Base-by-base conservation (phyloP, 2,113 vertebrate species). In the Camelus bactrianus region DNA sequence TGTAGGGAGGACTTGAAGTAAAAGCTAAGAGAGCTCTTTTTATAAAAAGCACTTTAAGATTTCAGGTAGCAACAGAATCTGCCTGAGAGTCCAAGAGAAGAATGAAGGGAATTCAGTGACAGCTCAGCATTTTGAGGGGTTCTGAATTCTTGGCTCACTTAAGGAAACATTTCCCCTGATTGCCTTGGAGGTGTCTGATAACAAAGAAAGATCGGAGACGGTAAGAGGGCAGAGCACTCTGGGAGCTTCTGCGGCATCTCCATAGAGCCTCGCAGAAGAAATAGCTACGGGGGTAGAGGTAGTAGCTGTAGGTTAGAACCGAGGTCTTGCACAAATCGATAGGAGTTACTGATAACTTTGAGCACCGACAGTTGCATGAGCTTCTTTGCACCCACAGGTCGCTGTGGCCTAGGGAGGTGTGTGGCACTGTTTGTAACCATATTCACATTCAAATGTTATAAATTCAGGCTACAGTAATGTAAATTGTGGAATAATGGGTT, bases 381-480 rank as follows among this genome's bases (percentile, higher is more conserved):
- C 10, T n/a, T n/a, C 10, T 88, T 92, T 69, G 16, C 42, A 52
- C 14, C 5, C 12, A 20, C 48, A 50, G 50, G 38, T 92, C 16
- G 6, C 8, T 38, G 7, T 76, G 46, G 50, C 2, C 24, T 72
- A 75, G 72, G 22, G 42, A 75, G 91, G 17, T 58, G 10, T 82
- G 15, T 65, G 82, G 26, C 0, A 54, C 12, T 79, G 70, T 60
- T 10, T 62, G 82, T 73, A 22, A 20, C 20, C 6, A 15, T 56
- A 94, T 65, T 82, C 17, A 87, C 65, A 60, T 79, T 65, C 14
- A 94, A 94, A 86, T 35, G 38, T n/a, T 35, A 62, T 65, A 69
- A 88, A 38, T 80, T 76, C 5, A 85, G 10, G 42, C n/a, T 58
- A 54, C 8, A 42, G 15, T 48, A 28, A 86, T 93, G 69, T 48